These are phyloP conservation scores for Mycetomoellerius zeteki DNA, from an alignment of 1,140 invertebrate genomes.

Conservation along the genomic window DNA sequence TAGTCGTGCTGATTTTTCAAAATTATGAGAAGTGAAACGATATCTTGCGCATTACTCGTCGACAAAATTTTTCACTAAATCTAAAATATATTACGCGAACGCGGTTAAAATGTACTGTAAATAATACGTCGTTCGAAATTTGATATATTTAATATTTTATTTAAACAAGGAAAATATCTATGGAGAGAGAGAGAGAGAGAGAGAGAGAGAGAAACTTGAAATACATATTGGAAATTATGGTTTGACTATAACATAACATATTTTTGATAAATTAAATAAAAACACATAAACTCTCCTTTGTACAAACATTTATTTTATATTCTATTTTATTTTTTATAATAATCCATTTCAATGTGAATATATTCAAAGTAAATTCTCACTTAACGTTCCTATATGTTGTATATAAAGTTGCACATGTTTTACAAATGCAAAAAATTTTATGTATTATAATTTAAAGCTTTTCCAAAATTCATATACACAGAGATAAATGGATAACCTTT, in stretches of 20 bases:
- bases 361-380: not conserved
- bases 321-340: not conserved
- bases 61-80: not conserved
- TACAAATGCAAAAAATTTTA: not conserved
- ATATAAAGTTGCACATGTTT: not conserved
- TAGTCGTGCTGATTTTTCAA: conserved; percentile 45
- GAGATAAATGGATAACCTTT: no score
- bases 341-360: not conserved
- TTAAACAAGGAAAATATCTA: not conserved
- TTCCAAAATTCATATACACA: not conserved
- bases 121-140: not conserved
- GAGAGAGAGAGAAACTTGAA: no score
- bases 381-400: not conserved
- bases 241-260: not conserved
- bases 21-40: not conserved
- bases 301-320: not conserved
- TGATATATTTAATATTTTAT: not conserved
- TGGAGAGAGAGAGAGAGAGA: not conserved
- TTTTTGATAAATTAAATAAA: not conserved
- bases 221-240: not conserved
- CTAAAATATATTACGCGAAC: no score
- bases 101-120: not conserved
- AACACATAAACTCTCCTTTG: not conserved
- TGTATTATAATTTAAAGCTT: not conserved
- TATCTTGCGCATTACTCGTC: not conserved